Percentiles rank a stretch among this genome's conserved stretches.
These are phyloP conservation scores for Popillia japonica DNA, from an alignment of 1,140 invertebrate species.

Conservation along the genomic window DNA sequence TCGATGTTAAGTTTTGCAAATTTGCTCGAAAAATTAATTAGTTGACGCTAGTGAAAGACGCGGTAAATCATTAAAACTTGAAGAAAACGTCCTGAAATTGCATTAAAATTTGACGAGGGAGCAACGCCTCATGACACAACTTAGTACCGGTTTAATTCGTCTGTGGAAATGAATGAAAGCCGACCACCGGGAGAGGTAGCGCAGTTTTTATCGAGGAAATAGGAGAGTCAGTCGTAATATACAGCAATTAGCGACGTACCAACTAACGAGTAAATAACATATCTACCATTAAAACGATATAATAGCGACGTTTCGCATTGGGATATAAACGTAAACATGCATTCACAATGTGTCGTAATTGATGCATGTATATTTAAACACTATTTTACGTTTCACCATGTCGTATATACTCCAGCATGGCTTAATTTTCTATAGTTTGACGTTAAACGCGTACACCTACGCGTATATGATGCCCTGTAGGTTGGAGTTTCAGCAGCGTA, in stretches of 20 bases:
- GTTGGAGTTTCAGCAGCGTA: neutral
- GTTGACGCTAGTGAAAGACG: neutral
- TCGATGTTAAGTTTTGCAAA: neutral
- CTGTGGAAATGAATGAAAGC: neutral
- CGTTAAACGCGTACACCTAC: neutral
- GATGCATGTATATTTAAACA: constrained; percentile 27
- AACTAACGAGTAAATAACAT: constrained; percentile 10
- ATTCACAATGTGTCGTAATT: constrained; percentile 25
- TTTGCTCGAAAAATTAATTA: neutral
- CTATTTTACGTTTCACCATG: constrained; percentile 5
- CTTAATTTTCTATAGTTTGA: neutral
- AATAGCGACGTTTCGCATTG: neutral
- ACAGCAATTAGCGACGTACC: constrained; percentile 5
- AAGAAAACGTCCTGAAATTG: neutral
- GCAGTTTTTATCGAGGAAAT: neutral
- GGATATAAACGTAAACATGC: neutral
- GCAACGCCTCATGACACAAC: neutral
- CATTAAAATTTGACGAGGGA: neutral
- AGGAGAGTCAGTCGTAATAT: neutral
- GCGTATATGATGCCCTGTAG: neutral
- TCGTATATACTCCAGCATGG: neutral
- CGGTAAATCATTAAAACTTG: neutral
- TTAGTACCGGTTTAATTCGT: neutral
- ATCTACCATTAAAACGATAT: neutral
- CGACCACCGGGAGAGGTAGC: neutral